Evolutionary conservation across 2,888 invertebrate genomes (phyloP), one percentile per base, ranked within the genome.

Genomic region (Hirtodrosophila duncani): DNA sequence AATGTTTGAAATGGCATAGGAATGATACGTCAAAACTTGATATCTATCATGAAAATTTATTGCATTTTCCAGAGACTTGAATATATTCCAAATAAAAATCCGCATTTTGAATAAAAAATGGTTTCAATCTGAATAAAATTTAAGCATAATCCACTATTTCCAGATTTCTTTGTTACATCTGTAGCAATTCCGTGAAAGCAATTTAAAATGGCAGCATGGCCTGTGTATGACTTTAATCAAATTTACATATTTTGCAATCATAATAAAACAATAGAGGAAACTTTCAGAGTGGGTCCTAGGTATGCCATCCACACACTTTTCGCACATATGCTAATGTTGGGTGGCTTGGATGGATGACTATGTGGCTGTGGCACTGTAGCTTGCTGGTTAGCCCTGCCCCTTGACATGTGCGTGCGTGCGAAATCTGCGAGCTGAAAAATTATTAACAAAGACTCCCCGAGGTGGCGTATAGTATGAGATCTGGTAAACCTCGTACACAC

Each of bases 401-500:
- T 38, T 53, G 46, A 55, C 57, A 64, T 62, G 58, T 71, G 75
- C 69, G 79, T 75, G 71, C 75, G 50, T 67, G 71, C 63, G 43
- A 74, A 75, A 75, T 75, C 74, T 68, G 71, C 58, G 68, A 67
- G 46, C 23, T 50, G 44, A 63, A 62, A 67, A 61, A 67, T 71
- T 63, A 74, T 79, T 74, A 78, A 75, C 79, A 75, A 78, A 62
- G 59, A 43, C 36, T 63, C 55, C 51, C 65, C 49, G 53, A 57
- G 77, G 50, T 59, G 68, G 30, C 58, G 33, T 38, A 34, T 17
- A 36, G 36, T 27, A 34, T 30, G 41, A 37, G 41, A 49, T 23
- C 29, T 27, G 23, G 6, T 13, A 13, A 42, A 24, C 37, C 30
- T 44, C 38, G 18, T 30, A 23, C 42, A 61, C 38, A 36, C 37